Evolutionary conservation across 2,797 vertebrate species (phyloP), one percentile per base, ranked within the genome.

Genomic region (Psittacula derbiana): DNA sequence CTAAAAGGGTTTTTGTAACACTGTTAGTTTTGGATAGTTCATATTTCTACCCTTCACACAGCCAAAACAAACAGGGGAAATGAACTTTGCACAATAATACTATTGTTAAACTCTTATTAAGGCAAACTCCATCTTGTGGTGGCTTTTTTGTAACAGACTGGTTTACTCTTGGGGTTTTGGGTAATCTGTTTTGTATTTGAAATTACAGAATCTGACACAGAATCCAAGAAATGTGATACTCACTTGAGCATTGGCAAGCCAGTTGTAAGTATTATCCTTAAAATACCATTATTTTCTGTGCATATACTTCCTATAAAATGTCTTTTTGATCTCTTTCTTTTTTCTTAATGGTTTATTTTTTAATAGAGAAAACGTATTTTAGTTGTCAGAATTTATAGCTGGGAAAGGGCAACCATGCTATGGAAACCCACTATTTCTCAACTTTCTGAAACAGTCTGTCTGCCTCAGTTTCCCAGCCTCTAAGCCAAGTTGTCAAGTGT

Each of bases 161-260:
- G 47, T 69, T 85, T 80, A 18, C 76, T 95, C 95, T 64, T 64
- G 60, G 58, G 50, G 43, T 44, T 71, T 95, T 90, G 44, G 33
- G 84, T 73, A 84, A 86, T 92, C 52, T 96, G 83, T 36, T 95
- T 90, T 93, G 78, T 90, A 50, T 97, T 92, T 96, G 83, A 46
- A 74, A 95, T 97, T 95, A 81, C 95, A 98, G 98, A 98, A 94
- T 95, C 97, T 72, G 98, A 98, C 92, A 92, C 93, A 36, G 98
- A 98, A 96, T 94, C 95, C 86, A 97, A 97, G 96, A 97, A 97
- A 66, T 97, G 97, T 93, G 98, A 98, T 87, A 90, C 84, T 88
- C 97, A 97, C 81, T 97, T 97, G 85, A 97, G 93, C 92, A 95
- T 97, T 96, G 92, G 86, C 94, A 98, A 98, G 87, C 98, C 98